Percentiles rank a stretch among this genome's conserved stretches.
Conservation (phyloP, 2,888 invertebrate species). For the Phalera bucephala region DNA sequence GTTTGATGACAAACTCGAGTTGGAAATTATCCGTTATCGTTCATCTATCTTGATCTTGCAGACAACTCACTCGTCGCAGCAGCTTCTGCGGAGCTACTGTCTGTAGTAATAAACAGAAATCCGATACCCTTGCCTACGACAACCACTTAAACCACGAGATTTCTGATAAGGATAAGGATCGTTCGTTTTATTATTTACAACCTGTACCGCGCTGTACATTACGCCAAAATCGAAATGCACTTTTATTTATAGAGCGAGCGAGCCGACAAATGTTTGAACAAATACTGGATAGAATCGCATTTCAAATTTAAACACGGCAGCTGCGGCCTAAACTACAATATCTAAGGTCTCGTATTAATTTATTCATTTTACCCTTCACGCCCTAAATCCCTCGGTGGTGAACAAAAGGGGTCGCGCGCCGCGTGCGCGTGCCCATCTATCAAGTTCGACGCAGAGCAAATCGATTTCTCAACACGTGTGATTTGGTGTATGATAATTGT, state of each 20-base stretch:
- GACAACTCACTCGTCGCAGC: conserved; percentile 63
- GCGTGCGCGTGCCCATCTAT: conserved; percentile 65
- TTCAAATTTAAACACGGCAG: conserved; percentile 58
- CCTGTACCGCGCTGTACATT: conserved; percentile 43
- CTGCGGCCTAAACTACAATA: conserved; percentile 58
- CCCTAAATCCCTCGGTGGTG: conserved; percentile 59
- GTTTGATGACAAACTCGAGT: conserved; percentile 46
- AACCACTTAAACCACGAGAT: conserved; percentile 68
- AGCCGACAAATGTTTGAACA: conserved; percentile 8
- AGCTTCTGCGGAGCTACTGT: conserved; percentile 60
- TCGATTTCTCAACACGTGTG: conserved; percentile 64
- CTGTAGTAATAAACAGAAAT: conserved; percentile 75
- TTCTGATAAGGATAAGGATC: conserved; percentile 57
- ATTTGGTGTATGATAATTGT: conserved; percentile 49
- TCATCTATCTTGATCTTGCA: conserved; percentile 51
- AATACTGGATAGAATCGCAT: conserved; percentile 28
- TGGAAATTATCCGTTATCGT: conserved; percentile 49
- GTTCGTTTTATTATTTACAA: conserved; percentile 72
- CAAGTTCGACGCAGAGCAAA: conserved; percentile 65
- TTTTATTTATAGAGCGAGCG: conserved; percentile 14
- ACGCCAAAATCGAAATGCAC: conserved; percentile 58
- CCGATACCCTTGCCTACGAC: conserved; percentile 66
- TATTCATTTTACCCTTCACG: conserved; percentile 81
- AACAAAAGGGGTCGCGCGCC: conserved; percentile 53
- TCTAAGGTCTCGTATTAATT: conserved; percentile 62